Evolutionary conservation across 2,888 invertebrate species (phyloP).

Genomic region (Leptura quadrifasciata): DNA sequence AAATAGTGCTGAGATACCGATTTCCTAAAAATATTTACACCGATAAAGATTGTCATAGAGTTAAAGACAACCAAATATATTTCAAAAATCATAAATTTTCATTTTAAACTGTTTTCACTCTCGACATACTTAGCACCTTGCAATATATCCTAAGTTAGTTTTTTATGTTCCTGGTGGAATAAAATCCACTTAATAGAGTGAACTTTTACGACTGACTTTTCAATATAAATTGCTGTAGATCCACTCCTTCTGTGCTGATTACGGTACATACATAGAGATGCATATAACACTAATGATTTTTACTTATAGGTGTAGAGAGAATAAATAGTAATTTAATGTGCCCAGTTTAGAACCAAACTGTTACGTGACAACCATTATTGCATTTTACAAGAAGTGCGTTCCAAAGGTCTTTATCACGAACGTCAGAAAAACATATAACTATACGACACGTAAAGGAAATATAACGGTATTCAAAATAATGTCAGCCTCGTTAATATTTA

Average conservation of each 20-base stretch:
- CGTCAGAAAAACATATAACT: neutral
- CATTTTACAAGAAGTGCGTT: neutral
- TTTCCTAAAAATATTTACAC: too few species aligned
- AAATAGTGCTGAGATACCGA: too few species aligned
- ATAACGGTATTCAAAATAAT: neutral
- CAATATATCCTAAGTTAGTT: neutral
- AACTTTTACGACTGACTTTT: neutral
- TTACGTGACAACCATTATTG: neutral
- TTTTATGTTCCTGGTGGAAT: neutral
- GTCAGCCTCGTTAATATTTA: neutral
- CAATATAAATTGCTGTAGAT: slow-evolving; percentile 2
- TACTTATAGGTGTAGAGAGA: slow-evolving; percentile 7
- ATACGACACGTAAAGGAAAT: neutral
- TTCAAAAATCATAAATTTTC: too few species aligned
- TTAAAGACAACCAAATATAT: too few species aligned
- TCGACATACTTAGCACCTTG: too few species aligned
- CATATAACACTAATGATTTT: neutral
- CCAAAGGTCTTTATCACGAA: neutral
- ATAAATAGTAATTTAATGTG: neutral
- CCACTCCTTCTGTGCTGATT: neutral
- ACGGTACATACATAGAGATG: slow-evolving; percentile 7
- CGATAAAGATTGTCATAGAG: too few species aligned
- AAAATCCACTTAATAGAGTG: neutral
- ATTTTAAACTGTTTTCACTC: too few species aligned
- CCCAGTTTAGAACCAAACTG: neutral